A percentile compares a stretch with the other conserved stretches of the same genome.
Conservation (phyloP, 1,140 invertebrate species). For the Papilio machaon region DNA sequence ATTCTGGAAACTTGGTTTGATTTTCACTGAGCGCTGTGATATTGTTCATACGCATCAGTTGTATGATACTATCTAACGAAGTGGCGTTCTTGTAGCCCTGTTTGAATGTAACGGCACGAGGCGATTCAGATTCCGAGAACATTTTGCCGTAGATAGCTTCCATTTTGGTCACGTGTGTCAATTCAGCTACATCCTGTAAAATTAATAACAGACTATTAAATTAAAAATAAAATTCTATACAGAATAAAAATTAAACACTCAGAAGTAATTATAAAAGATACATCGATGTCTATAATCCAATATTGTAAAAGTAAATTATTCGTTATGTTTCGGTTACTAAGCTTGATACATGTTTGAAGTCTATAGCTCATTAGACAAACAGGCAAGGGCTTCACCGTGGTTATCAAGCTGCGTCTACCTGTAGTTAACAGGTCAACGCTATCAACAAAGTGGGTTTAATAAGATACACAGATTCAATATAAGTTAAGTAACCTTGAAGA, state of each 20-base stretch:
- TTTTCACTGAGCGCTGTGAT: conserved; percentile 58
- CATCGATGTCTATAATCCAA: no score
- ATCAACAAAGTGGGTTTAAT: no score
- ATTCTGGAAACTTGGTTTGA: conserved; percentile 45
- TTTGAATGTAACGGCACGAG: conserved; percentile 71
- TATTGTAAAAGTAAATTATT: no score
- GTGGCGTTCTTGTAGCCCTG: conserved; percentile 72
- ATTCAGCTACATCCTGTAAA: conserved; percentile 75
- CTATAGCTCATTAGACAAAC: no score
- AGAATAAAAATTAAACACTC: no score
- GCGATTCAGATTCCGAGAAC: conserved; percentile 73
- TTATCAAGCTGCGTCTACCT: no score
- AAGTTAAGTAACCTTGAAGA: conserved; percentile 82
- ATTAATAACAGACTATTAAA: conserved; percentile 18
- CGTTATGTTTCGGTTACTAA: no score
- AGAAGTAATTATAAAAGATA: no score
- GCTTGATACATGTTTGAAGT: no score
- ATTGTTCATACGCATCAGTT: conserved; percentile 75
- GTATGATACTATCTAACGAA: conserved; percentile 66
- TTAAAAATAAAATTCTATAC: neutral
- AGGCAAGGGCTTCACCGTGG: no score
- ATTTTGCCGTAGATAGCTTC: conserved; percentile 67
- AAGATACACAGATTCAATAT: neutral
- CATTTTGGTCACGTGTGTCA: conserved; percentile 72
- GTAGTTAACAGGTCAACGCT: no score